Base-by-base conservation (phyloP, 1,140 invertebrate species). In the Dendrolimus punctatus region DNA sequence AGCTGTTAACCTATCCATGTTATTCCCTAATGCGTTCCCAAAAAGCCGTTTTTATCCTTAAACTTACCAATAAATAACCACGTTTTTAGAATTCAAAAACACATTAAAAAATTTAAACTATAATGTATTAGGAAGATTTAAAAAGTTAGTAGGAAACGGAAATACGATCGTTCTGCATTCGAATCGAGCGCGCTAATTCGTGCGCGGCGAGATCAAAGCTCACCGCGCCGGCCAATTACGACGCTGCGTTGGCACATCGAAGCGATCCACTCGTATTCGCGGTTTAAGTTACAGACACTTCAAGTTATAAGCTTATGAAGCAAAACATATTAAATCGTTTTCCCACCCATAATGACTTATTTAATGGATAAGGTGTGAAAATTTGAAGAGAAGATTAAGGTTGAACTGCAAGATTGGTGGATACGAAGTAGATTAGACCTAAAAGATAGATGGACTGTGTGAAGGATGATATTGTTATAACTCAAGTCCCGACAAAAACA, bases 171-270 rank as follows among this genome's bases (percentile, higher is more conserved):
- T 64, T 70, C 61, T 66, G 57, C 61, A 66, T 74, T 68, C 50
- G 59, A 68, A 73, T 70, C 60, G 54, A 49, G 57, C 61, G 58
- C 61, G 66, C 58, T 71, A 70, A 76, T 76, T 69, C 69, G 73
- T 69, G 66, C 66, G 68, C 73, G 73, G 76, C 64, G 62, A 80
- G 74, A 80, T 80, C 74, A 80, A 80, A 80, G 66, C 48, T 6
- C 58, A 39, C 49, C 58, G 57, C 46, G 23, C 61, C 55, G 60
- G 55, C 66, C 72, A 77, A 80, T 80, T 77, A 73, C 56, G 48
- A 51, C 46, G 59, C 54, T 57, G 76, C 73, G 74, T 64, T 57
- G 54, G 67, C 76, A 66, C 73, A 65, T 46, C 62, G 61, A 67
- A 72, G 73, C 73, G 73, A 66, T 70, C 71, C 66, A 23, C 23